A percentile compares a stretch with the other conserved stretches of the same genome.
phyloP scores from a whole-genome alignment of 2,797 vertebrate species.

The Synanceia verrucosa region DNA sequence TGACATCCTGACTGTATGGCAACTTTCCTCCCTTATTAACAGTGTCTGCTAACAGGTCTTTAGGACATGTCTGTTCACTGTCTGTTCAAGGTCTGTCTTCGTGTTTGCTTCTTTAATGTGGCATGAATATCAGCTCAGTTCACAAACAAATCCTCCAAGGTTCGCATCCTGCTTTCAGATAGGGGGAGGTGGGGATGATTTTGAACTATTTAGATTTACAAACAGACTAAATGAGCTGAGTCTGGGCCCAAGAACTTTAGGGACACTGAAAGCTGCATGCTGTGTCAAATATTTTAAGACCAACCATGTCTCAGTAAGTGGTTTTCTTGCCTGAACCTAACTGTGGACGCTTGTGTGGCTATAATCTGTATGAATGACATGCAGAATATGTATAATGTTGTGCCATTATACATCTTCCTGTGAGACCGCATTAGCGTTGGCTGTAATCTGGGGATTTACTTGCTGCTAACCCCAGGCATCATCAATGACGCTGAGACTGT shows the following conservation, averaged over 20 bases:
- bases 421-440: too few species aligned
- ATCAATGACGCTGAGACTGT: neutral
- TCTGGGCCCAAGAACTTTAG: neutral
- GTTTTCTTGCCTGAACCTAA: too few species aligned
- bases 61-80: neutral
- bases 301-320: too few species aligned
- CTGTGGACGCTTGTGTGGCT: too few species aligned
- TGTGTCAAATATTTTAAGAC: too few species aligned
- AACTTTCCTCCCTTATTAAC: neutral
- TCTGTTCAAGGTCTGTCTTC: neutral
- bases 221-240: too few species aligned
- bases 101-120: neutral
- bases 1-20: conserved; percentile 93
- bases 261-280: neutral
- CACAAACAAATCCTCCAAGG: neutral
- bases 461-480: too few species aligned
- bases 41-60: neutral
- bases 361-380: too few species aligned
- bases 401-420: too few species aligned
- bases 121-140: neutral
- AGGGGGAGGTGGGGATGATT: neutral
- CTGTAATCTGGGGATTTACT: neutral
- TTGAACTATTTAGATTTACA: neutral
- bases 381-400: too few species aligned
- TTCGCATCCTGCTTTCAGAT: neutral